Evolutionary conservation across 2,113 vertebrate genomes (phyloP), one percentile per base, ranked within the genome.

Genomic region (Bothrops jararaca): DNA sequence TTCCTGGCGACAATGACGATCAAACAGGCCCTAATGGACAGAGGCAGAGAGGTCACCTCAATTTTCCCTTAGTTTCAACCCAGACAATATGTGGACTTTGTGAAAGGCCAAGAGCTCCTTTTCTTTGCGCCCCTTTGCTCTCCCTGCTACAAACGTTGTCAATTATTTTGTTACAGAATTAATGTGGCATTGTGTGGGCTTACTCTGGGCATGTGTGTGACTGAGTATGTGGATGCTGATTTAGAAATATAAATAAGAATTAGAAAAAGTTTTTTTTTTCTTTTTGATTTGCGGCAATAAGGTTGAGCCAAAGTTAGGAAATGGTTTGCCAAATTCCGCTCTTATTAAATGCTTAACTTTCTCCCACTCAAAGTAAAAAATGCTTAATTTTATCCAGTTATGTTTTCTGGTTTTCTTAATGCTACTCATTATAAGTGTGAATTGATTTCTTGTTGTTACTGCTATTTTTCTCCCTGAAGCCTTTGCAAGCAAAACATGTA

Each of bases 1-100:
- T 96, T 95, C 96, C 94, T 95, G 94, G 97, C 95, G 96, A 97
- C 97, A 97, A 97, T 97, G 95, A 96, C 96, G 95, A 96, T 97
- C 95, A 97, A 97, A 96, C 96, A 96, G 91, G 95, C 93, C 93
- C 95, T 96, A 96, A 97, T 96, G 94, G 96, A 96, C 93, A 95
- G 93, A 96, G 96, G 96, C 95, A 97, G 96, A 97, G 95, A 96
- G 96, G 96, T 96, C 96, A 97, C 96, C 95, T 96, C 96, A 95
- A 96, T 94, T 95, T 95, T 96, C 95, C 95, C 95, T 96, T 96
- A 96, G 93, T 93, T 95, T 95, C 96, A 94, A 93, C 92, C 91
- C 6, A 20, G 74, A 93, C 93, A 69, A 94, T 74, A 91, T 96
- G 93, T 95, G 92, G 91, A 92, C 90, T 91, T 92, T 56, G 94